These are phyloP conservation scores for Pitta sordida DNA, from an alignment of 2,113 vertebrate genomes.

Conservation along the genomic window DNA sequence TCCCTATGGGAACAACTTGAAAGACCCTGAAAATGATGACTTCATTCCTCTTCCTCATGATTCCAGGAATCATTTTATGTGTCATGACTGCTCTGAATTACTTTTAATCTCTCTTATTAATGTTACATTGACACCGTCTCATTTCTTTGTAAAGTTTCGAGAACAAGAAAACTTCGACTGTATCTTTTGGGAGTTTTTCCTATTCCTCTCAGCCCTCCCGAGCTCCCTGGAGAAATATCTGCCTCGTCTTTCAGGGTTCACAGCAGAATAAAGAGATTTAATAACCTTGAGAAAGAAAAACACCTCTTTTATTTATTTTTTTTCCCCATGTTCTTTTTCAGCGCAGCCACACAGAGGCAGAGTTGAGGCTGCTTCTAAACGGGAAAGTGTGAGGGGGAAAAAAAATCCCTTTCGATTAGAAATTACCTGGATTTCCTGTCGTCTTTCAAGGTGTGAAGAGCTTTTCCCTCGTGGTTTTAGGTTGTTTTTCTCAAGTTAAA, in stretches of 20 bases:
- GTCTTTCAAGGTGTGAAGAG: not conserved
- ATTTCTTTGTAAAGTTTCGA: not conserved
- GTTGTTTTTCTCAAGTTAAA: not conserved
- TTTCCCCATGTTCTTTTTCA: not conserved
- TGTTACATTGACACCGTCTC: not conserved
- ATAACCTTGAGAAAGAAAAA: not conserved
- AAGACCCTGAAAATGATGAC: not conserved
- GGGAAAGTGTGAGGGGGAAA: not conserved
- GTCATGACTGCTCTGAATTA: not conserved
- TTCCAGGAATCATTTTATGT: not conserved
- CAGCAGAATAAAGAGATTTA: not conserved
- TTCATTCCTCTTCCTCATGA: not conserved
- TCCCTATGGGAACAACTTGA: not conserved
- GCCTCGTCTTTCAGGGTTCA: not conserved
- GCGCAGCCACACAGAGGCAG: conserved; percentile 32
- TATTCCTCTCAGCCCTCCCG: not conserved
- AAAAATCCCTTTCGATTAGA: not conserved
- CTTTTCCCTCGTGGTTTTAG: not conserved
- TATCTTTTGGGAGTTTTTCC: not conserved
- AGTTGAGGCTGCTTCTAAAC: not conserved
- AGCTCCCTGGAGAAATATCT: not conserved
- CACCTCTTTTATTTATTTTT: not conserved
- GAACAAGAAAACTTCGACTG: not conserved
- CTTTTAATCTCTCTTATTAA: not conserved
- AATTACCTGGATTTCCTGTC: not conserved